Conservation (phyloP, 2,113 vertebrate genomes). For the Microcebus lehilahytsara region DNA sequence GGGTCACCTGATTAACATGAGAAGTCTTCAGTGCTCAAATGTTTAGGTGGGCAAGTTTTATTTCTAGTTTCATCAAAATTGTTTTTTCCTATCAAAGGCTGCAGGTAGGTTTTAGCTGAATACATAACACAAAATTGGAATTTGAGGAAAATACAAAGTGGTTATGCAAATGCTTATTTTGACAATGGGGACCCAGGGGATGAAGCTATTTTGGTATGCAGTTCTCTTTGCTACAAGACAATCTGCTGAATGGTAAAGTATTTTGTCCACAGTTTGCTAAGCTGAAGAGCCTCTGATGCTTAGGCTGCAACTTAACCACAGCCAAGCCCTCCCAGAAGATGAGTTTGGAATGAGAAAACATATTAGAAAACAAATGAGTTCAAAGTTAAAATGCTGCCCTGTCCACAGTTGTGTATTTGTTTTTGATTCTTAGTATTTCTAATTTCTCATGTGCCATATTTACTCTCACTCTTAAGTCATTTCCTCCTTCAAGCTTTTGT, state of each 20-base stretch:
- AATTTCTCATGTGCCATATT: constrained; percentile 41
- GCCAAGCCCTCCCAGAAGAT: constrained; percentile 39
- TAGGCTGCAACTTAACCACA: neutral
- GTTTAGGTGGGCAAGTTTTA: constrained; percentile 76
- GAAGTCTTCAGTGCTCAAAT: constrained; percentile 69
- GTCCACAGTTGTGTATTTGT: constrained; percentile 23
- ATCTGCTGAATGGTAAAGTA: constrained; percentile 74
- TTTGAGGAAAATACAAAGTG: constrained; percentile 50
- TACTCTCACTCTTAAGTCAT: constrained; percentile 15
- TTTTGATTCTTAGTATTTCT: constrained; percentile 33
- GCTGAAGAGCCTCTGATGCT: neutral
- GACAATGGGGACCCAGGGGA: constrained; percentile 73
- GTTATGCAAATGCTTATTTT: constrained; percentile 80
- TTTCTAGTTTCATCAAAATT: constrained; percentile 78
- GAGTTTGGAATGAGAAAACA: constrained; percentile 40
- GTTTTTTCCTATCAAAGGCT: constrained; percentile 65
- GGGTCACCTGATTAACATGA: neutral
- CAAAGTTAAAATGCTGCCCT: constrained; percentile 10
- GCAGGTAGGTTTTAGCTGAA: constrained; percentile 64
- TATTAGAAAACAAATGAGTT: constrained; percentile 41
- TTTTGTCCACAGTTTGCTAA: constrained; percentile 57
- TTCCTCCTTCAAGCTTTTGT: constrained; percentile 36
- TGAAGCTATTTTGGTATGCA: constrained; percentile 72
- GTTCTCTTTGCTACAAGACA: constrained; percentile 74
- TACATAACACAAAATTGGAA: constrained; percentile 42